Percentiles rank a stretch among this genome's conserved stretches.
Conservation (phyloP, 35 echinoderm and acorn worm species). For the Amphiura filiformis region DNA sequence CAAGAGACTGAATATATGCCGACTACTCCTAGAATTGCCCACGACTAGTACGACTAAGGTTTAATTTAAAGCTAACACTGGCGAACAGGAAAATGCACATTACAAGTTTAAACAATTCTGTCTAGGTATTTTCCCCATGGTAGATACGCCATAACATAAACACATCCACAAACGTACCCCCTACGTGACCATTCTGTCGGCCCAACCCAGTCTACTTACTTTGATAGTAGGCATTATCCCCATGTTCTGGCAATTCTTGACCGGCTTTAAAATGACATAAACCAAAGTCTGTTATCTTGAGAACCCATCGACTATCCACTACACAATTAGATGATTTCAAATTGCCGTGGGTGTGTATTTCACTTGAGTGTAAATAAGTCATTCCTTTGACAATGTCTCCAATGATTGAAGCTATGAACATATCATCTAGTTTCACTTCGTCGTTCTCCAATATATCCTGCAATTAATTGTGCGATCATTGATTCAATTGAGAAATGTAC, state of each 20-base stretch:
- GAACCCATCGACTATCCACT: constrained; percentile 91
- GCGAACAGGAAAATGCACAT: too few species aligned
- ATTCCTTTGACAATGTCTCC: constrained; percentile 92
- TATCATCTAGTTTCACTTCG: constrained; percentile 89
- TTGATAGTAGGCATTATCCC: constrained; percentile 63
- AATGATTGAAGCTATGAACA: constrained; percentile 91
- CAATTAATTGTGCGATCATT: too few species aligned
- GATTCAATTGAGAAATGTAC: background rate
- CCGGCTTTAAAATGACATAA: constrained; percentile 59
- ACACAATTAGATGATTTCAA: constrained; percentile 90
- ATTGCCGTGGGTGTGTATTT: constrained; percentile 87
- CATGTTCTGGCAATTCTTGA: constrained; percentile 32
- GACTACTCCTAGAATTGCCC: too few species aligned
- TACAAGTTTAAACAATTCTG: too few species aligned
- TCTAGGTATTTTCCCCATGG: too few species aligned
- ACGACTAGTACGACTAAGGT: too few species aligned
- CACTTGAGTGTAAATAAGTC: constrained; percentile 73
- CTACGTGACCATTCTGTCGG: too few species aligned
- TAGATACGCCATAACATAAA: too few species aligned
- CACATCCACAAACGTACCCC: too few species aligned
- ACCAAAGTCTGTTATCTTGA: constrained; percentile 83
- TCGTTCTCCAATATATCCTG: constrained; percentile 98
- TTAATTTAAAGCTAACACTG: too few species aligned
- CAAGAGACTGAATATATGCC: too few species aligned
- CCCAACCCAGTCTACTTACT: constrained; percentile 61